Conservation (phyloP, 2,888 invertebrate species). For the Andricus quercusramuli region DNA sequence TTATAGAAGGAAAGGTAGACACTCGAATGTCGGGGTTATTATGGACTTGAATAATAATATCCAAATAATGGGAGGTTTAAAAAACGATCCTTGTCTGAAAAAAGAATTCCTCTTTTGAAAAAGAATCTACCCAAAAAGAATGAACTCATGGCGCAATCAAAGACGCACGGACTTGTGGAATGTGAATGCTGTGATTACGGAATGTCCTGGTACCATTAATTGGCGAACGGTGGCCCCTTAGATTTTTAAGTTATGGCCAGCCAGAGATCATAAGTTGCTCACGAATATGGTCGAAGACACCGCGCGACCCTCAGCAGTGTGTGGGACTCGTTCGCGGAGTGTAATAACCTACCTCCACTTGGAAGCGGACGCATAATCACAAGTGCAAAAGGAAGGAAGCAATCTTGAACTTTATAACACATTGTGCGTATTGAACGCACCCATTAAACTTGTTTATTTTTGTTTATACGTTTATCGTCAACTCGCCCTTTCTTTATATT, state of each 20-base stretch:
- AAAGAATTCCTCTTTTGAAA: background rate
- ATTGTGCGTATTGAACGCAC: slow-evolving; percentile 27
- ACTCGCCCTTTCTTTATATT: slow-evolving; percentile 15
- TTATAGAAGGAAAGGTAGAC: background rate
- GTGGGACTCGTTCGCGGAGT: slow-evolving; percentile 21
- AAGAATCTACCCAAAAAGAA: slow-evolving; percentile 18
- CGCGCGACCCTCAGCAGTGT: slow-evolving; percentile 29
- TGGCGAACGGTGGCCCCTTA: slow-evolving; percentile 40
- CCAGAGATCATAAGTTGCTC: slow-evolving; percentile 35
- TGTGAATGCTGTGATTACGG: slow-evolving; percentile 31
- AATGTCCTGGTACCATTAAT: slow-evolving; percentile 39
- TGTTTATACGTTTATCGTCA: background rate
- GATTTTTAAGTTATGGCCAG: slow-evolving; percentile 35
- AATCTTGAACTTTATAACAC: slow-evolving; percentile 29
- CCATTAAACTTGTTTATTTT: slow-evolving; percentile 16
- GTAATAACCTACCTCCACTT: slow-evolving; percentile 15
- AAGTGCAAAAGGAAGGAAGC: slow-evolving; percentile 2
- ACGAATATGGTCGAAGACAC: slow-evolving; percentile 32
- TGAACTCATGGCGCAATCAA: slow-evolving; percentile 15
- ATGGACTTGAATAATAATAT: slow-evolving; percentile 32
- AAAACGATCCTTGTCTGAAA: background rate
- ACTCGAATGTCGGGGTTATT: background rate
- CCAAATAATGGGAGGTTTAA: slow-evolving; percentile 34
- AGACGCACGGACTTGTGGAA: slow-evolving; percentile 22
- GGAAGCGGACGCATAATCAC: slow-evolving; percentile 7